Evolutionary conservation across 1,140 invertebrate genomes (phyloP), one percentile per base, ranked within the genome.

Genomic region (Matsumurasca onukii): DNA sequence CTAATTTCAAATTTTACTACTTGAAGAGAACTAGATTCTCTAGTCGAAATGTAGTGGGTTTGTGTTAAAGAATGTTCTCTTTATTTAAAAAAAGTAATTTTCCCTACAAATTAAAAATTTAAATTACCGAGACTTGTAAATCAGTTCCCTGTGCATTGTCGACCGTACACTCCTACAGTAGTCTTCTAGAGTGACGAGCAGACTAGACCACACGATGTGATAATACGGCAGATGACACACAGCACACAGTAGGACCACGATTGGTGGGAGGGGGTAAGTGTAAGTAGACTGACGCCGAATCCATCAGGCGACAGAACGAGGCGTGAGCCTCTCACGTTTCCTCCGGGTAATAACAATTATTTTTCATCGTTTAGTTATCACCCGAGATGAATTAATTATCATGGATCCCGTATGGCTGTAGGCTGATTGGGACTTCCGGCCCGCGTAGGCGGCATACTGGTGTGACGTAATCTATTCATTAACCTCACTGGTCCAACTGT

Each of bases 301-400:
- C 34, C 34, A 39, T 5, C 34, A 39, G 34, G 34, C 34, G 34
- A 39, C 17, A 27, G 24, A 59, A 59, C 55, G 12, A 59, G 55
- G 55, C 55, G 55, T 59, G 55, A 59, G 22, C 55, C 22, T 59
- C 55, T 59, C 55, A 59, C 55, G 30, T 59, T 59, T 59, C 55
- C 34, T 65, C 62, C 39, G 62, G 62, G 62, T 65, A 65, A 65
- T 65, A 65, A 65, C 39, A 65, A 65, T 65, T 65, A 65, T 65
- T 65, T 65, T 65, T 65, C 62, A 65, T 65, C 62, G 62, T 65
- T 45, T 65, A 45, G 62, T 65, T 65, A 65, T 65, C 62, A 65
- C 62, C 62, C 62, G 45, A 65, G 62, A 65, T 65, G 62, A 65
- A 65, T 65, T 65, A 65, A 65, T 65, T 65, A 65, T 65, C 62